Conservation (phyloP, 2,797 vertebrate species). For the Spinibarbus caldwelli region DNA sequence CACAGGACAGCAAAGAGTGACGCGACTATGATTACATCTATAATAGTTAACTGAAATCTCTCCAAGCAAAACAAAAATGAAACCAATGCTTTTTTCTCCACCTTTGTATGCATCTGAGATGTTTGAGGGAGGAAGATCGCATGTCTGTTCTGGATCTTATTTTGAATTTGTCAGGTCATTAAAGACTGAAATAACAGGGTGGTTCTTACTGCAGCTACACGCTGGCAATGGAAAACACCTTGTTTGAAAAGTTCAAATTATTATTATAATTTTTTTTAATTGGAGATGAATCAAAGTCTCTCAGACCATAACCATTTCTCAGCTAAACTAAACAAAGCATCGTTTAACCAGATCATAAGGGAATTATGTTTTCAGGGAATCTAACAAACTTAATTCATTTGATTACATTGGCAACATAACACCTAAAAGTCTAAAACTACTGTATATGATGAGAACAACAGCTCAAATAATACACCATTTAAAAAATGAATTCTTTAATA, state of each 20-base stretch:
- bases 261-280: not conserved
- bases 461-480: not conserved
- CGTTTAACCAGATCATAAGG: not conserved
- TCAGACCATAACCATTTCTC: slow-evolving; percentile 6
- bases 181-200: slow-evolving; percentile 29
- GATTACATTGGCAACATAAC: not conserved
- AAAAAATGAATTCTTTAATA: not conserved
- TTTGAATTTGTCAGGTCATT: slow-evolving; percentile 29
- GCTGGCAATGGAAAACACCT: slow-evolving; percentile 10
- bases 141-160: not conserved
- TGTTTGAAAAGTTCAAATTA: slow-evolving; percentile 6
- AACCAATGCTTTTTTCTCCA: not conserved
- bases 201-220: not conserved
- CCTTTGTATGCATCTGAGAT: too few species aligned
- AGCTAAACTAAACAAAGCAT: slow-evolving; percentile 21
- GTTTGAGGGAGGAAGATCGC: slow-evolving; percentile 15
- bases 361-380: not conserved
- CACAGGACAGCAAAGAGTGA: slow-evolving; percentile 44
- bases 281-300: slow-evolving; percentile 7
- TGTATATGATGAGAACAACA: not conserved
- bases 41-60: slow-evolving; percentile 33
- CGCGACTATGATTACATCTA: slow-evolving; percentile 25
- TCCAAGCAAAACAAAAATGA: slow-evolving; percentile 31
- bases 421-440: not conserved
- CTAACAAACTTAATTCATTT: not conserved